Conservation (phyloP, 1,140 invertebrate species). For the Trigoniulus corallinus region DNA sequence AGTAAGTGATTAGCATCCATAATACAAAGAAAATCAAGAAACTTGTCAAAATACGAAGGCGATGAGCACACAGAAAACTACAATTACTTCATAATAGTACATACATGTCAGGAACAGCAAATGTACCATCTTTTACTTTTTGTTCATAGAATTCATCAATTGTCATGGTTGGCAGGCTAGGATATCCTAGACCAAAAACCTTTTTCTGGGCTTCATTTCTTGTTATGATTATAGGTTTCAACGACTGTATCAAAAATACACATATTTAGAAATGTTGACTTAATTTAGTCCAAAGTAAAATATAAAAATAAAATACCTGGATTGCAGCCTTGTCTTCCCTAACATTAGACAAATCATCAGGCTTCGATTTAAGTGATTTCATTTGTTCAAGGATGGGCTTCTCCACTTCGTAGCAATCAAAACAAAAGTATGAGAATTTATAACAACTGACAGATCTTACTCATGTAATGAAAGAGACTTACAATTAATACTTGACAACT, state of each 20-base stretch:
- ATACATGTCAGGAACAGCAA: conserved; percentile 9
- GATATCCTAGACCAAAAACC: conserved; percentile 88
- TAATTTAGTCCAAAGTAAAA: conserved; percentile 2
- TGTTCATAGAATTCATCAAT: conserved; percentile 93
- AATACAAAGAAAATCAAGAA: conserved; percentile 5
- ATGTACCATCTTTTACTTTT: conserved; percentile 60
- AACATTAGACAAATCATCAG: neutral
- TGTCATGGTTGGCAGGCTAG: conserved; percentile 73
- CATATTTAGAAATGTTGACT: neutral
- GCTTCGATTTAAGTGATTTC: conserved; percentile 11
- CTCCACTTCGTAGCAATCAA: too few relatives aligned
- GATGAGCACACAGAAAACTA: neutral
- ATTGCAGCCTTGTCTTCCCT: neutral
- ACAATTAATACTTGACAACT: too few relatives aligned
- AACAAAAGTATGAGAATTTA: too few relatives aligned
- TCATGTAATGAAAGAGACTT: too few relatives aligned
- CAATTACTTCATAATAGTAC: conserved; percentile 19
- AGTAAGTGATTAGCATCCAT: too few relatives aligned
- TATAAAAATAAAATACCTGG: neutral
- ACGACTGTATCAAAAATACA: conserved; percentile 23
- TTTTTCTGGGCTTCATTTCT: conserved; percentile 74
- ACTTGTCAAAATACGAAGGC: neutral
- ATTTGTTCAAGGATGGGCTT: neutral
- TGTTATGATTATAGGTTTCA: conserved; percentile 88
- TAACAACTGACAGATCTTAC: too few relatives aligned